These are phyloP conservation scores for Rhopalosiphum padi DNA, from an alignment of 1,140 invertebrate genomes.

Conservation along the genomic window DNA sequence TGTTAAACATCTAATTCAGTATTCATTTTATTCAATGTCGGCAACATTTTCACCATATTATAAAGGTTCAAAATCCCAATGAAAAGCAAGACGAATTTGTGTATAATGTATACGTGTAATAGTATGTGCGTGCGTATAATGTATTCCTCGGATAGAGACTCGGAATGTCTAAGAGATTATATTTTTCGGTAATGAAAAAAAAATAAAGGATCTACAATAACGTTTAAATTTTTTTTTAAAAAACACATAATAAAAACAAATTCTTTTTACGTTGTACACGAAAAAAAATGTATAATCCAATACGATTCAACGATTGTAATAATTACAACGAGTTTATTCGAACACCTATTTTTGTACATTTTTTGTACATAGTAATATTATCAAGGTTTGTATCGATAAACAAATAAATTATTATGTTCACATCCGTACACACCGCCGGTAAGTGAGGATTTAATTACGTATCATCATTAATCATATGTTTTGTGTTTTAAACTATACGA, in stretches of 20 bases:
- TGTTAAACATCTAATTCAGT: slow-evolving; percentile 43
- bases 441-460: background rate
- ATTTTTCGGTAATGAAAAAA: background rate
- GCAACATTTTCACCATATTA: background rate
- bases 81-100: slow-evolving; percentile 8
- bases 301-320: background rate
- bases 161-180: background rate
- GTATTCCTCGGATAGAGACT: background rate
- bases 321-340: background rate
- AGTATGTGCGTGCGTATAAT: background rate
- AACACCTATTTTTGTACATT: background rate
- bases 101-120: background rate
- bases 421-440: too few species aligned
- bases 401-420: background rate
- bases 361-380: background rate
- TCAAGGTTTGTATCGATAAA: background rate
- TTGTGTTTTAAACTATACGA: background rate
- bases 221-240: background rate
- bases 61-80: background rate
- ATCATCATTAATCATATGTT: background rate
- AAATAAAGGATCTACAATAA: background rate
- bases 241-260: background rate
- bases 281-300: background rate
- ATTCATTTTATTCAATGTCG: slow-evolving; percentile 13
- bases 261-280: background rate